Conservation (phyloP, 37 sponge, comb jelly and placozoan species). For the Spongilla lacustris region DNA sequence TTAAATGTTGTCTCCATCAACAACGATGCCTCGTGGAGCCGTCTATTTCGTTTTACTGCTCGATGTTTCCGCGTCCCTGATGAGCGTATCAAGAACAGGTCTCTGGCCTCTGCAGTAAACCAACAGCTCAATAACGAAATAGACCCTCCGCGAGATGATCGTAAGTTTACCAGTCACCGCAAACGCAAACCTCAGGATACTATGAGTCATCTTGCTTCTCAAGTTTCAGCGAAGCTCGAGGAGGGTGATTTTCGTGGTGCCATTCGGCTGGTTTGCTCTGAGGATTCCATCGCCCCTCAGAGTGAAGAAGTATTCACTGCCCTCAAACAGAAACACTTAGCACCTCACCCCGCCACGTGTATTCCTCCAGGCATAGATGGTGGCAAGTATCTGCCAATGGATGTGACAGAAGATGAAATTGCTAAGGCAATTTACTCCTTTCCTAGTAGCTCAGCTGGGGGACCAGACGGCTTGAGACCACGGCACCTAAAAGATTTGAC, state of each 20-base stretch:
- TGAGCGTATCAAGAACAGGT: slow-evolving; percentile 17
- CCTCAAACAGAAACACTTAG: background rate
- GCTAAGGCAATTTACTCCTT: too few relatives aligned
- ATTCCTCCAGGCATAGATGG: too few relatives aligned
- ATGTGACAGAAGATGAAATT: too few relatives aligned
- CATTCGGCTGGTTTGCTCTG: slow-evolving; percentile 3
- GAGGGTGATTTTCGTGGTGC: slow-evolving; percentile 8
- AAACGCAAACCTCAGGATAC: too few relatives aligned
- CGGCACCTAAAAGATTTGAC: too few relatives aligned
- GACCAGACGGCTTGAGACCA: too few relatives aligned
- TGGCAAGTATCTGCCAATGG: too few relatives aligned
- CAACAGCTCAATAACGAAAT: slow-evolving; percentile 20
- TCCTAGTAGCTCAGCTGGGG: too few relatives aligned
- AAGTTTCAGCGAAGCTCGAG: slow-evolving; percentile 7
- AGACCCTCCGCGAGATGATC: background rate
- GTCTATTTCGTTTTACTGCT: slow-evolving; percentile 25
- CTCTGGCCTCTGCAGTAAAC: slow-evolving; percentile 15
- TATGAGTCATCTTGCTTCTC: too few relatives aligned
- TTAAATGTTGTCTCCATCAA: slow-evolving; percentile 10
- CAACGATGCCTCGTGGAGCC: slow-evolving; percentile 19
- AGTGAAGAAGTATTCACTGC: background rate
- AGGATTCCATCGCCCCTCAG: background rate
- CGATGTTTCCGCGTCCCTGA: slow-evolving; percentile 26
- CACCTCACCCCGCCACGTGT: too few relatives aligned
- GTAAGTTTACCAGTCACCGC: too few relatives aligned